phyloP scores from a whole-genome alignment of 1,140 invertebrate species.

The Heliconius hermathena region DNA sequence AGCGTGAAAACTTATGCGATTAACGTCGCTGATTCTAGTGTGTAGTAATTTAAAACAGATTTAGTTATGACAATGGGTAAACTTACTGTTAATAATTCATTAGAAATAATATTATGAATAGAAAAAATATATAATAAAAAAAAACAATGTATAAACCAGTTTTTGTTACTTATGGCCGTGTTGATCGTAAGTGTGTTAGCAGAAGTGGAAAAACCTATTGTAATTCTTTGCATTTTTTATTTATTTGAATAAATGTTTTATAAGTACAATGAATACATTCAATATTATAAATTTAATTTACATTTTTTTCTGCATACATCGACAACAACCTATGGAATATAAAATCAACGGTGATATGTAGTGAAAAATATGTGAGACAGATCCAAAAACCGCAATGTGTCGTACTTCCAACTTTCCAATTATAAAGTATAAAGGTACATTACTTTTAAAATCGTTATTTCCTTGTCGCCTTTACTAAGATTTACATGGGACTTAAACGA shows the following conservation, averaged over 20 bases:
- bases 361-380: no score
- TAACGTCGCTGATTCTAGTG: conserved; percentile 1
- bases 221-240: neutral
- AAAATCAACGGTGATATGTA: no score
- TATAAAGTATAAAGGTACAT: neutral
- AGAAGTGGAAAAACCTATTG: neutral
- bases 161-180: neutral
- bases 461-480: neutral
- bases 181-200: neutral
- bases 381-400: no score
- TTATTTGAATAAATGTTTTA: neutral
- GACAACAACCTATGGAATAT: no score
- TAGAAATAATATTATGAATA: neutral
- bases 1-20: conserved; percentile 51
- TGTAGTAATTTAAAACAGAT: neutral
- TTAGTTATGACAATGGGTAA: neutral
- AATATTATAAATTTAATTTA: neutral
- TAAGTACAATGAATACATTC: neutral
- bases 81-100: neutral
- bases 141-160: neutral
- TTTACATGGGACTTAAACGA: neutral
- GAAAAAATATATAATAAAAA: neutral
- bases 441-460: neutral
- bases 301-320: no score
- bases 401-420: neutral